Evolutionary conservation across 2,797 vertebrate genomes (phyloP), one percentile per base, ranked within the genome.

Genomic region (Argyrosomus regius): DNA sequence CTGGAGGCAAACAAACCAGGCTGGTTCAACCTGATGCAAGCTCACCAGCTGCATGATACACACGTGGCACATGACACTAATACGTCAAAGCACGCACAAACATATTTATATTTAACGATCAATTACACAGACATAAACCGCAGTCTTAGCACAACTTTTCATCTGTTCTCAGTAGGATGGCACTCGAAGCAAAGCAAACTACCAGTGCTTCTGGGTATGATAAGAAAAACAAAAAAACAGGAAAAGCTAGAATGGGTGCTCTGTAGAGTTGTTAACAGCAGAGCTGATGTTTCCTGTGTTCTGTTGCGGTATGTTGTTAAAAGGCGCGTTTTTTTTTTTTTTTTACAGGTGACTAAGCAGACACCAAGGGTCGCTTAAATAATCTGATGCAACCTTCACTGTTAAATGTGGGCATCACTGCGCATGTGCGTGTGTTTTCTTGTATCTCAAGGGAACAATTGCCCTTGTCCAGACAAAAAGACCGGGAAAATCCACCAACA

Each of bases 21-120:
- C 67, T 26, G 49, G 66, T 80, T 77, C 16, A 58, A 80, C 75
- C 22, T 69, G 35, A 78, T 63, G 28, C 49, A 56, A 49, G 50
- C 11, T 0, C 3, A 41, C 1, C 20, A 3, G 14, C n/a, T 59
- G 18, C 3, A 3, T 41, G 2, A 14, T 28, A 59, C 12, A 17
- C 24, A 68, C 54, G 20, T 43, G 67, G 16, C 57, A 71, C 13
- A 48, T 24, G 41, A 39, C 31, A 45, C 22, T 39, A 26, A 49
- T 11, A 59, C 4, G 1, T 9, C 11, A 50, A 5, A 5, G 12
- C 41, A 39, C 3, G 26, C 7, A 72, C n/a, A n/a, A 3, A 7
- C 7, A 43, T 28, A 62, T 8, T 6, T 17, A 20, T 20, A 18
- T 1, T 16, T 22, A 7, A 41, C n/a, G 3, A 66, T 56, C 6